These are phyloP conservation scores for Gandaritis pyraliata DNA, from an alignment of 2,888 invertebrate genomes.

Conservation along the genomic window DNA sequence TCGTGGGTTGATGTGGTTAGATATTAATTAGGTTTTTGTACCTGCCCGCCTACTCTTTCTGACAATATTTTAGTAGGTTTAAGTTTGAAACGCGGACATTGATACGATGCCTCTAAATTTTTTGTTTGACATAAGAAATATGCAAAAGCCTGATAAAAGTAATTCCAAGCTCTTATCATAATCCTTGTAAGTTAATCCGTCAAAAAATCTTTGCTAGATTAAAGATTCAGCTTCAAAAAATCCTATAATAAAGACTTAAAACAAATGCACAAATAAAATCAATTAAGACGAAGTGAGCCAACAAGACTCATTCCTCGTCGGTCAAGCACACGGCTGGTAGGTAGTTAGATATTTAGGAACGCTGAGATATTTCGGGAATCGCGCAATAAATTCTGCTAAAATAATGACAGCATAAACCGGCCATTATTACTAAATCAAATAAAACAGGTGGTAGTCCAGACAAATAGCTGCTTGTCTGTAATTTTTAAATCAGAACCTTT, in stretches of 20 bases:
- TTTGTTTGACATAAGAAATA: neutral
- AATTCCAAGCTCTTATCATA: neutral
- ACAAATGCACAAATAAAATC: neutral
- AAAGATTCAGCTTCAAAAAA: no score
- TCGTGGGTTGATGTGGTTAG: conserved; percentile 37
- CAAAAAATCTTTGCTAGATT: no score
- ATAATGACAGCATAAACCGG: conserved; percentile 46
- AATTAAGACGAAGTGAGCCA: conserved; percentile 1
- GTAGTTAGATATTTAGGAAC: conserved; percentile 22
- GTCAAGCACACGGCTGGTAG: conserved; percentile 25
- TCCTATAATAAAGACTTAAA: neutral
- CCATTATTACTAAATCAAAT: conserved; percentile 40
- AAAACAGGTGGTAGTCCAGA: neutral
- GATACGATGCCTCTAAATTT: neutral
- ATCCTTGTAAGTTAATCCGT: neutral
- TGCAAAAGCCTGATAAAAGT: conserved; percentile 1
- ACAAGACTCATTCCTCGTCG: conserved; percentile 31
- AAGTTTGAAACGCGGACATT: neutral
- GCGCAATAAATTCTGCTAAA: conserved; percentile 29
- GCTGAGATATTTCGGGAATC: conserved; percentile 17
- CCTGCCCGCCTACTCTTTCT: no score
- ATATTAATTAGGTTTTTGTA: conserved; percentile 27
- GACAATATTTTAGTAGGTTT: no score
- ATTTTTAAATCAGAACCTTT: no score
- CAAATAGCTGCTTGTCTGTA: no score